Evolutionary conservation across 2,888 invertebrate genomes (phyloP).

Genomic region (Hydroisotoma schaefferi): DNA sequence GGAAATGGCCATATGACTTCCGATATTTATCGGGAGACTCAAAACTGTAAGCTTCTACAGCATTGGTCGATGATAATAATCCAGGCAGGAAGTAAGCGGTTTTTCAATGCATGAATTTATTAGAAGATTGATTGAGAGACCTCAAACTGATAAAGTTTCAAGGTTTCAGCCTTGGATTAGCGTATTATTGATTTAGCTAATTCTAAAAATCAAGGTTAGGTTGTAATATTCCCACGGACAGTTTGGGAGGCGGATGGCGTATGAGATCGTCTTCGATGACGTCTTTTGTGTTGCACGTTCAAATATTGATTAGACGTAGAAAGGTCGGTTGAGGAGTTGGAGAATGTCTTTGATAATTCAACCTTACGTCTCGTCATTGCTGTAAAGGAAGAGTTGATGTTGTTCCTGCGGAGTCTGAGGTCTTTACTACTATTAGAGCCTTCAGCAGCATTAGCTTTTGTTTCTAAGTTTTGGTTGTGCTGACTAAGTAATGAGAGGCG

Average conservation of each 20-base stretch:
- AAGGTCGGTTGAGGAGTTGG: constrained; percentile 37
- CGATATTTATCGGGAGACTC: too few relatives aligned
- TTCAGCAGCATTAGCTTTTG: background rate
- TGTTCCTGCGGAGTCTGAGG: background rate
- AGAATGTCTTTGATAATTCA: constrained; percentile 22
- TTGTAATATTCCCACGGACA: too few relatives aligned
- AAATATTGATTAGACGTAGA: constrained; percentile 6
- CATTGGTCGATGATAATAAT: too few relatives aligned
- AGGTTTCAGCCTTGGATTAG: too few relatives aligned
- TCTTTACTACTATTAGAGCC: background rate
- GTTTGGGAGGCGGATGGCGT: constrained; percentile 19
- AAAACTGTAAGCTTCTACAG: too few relatives aligned
- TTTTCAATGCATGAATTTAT: too few relatives aligned
- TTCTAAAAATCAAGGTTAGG: too few relatives aligned
- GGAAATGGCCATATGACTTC: too few relatives aligned
- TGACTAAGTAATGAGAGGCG: constrained; percentile 8
- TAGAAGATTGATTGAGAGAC: too few relatives aligned
- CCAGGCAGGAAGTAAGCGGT: too few relatives aligned
- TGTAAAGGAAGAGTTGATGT: background rate
- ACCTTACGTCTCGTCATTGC: background rate
- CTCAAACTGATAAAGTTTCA: too few relatives aligned
- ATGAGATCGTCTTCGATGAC: constrained; percentile 28
- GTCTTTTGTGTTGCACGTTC: constrained; percentile 2
- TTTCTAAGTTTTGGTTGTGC: background rate
- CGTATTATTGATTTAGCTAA: too few relatives aligned